phyloP scores from a whole-genome alignment of 1,140 invertebrate genomes.

The Bombus consobrinus region DNA sequence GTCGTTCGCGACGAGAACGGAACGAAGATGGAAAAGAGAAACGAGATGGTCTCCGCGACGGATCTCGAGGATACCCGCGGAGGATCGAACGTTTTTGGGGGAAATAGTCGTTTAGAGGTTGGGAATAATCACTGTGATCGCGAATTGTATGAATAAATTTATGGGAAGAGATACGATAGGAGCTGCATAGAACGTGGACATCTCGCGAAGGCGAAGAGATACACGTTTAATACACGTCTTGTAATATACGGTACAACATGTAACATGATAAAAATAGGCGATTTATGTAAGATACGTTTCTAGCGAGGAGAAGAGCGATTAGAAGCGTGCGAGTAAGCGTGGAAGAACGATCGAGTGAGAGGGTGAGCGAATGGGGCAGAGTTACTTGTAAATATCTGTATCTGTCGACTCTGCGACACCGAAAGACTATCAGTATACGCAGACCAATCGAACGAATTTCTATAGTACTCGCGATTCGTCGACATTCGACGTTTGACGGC shows the following conservation, averaged over 20 bases:
- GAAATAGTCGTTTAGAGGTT: conserved; percentile 28
- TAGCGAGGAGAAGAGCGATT: conserved; percentile 38
- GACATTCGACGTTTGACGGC: conserved; percentile 20
- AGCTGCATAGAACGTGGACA: not conserved
- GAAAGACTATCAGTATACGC: conserved; percentile 68
- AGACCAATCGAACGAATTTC: conserved; percentile 54
- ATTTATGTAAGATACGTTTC: conserved; percentile 70
- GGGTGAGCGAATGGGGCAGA: conserved; percentile 30
- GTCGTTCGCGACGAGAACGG: not conserved
- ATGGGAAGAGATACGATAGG: conserved; percentile 1
- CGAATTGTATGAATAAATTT: conserved; percentile 63
- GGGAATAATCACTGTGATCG: conserved; percentile 65
- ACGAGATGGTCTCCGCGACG: not conserved
- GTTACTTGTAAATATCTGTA: conserved; percentile 55
- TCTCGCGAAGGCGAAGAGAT: not conserved
- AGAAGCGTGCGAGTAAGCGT: not conserved
- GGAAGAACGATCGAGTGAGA: not conserved
- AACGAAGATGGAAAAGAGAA: not conserved
- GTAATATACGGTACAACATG: conserved; percentile 63
- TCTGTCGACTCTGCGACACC: conserved; percentile 38
- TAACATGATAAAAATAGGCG: conserved; percentile 60
- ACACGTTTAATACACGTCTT: conserved; percentile 43
- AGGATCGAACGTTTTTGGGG: conserved; percentile 3
- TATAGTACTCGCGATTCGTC: conserved; percentile 55
- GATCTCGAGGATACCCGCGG: conserved; percentile 14